Percentiles rank a stretch among this genome's conserved stretches.
Conservation (phyloP, 35 echinoderm and acorn worm genomes). For the Ptychodera flava region DNA sequence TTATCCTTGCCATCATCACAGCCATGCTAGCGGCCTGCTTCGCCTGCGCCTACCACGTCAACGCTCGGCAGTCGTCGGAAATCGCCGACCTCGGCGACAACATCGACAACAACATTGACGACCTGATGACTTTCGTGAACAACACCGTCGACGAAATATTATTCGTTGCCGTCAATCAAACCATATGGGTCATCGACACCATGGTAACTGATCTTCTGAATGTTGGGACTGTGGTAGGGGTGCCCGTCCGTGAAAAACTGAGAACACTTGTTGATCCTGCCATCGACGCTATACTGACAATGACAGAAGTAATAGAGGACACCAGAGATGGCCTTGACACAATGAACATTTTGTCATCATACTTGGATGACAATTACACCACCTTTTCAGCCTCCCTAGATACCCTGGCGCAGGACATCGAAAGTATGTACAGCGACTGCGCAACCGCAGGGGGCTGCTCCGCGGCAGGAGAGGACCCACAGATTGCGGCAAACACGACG, state of each 20-base stretch:
- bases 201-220: slow-evolving; percentile 39
- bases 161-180: slow-evolving; percentile 50
- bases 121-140: slow-evolving; percentile 63
- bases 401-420: background rate
- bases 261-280: slow-evolving; percentile 23
- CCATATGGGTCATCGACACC: slow-evolving; percentile 38
- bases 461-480: background rate
- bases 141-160: slow-evolving; percentile 66
- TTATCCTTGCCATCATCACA: slow-evolving; percentile 23
- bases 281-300: slow-evolving; percentile 24
- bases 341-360: background rate
- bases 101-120: slow-evolving; percentile 50
- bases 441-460: background rate
- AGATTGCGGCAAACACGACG: background rate
- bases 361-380: background rate
- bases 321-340: background rate
- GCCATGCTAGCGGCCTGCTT: slow-evolving; percentile 55
- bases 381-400: background rate
- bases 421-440: background rate
- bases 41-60: slow-evolving; percentile 46
- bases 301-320: background rate
- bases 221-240: slow-evolving; percentile 46
- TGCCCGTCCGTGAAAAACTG: slow-evolving; percentile 32
- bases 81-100: slow-evolving; percentile 36
- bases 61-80: slow-evolving; percentile 5